Percentiles rank a stretch among this genome's conserved stretches.
These are phyloP conservation scores for Diplodus sargus DNA, from an alignment of 2,797 vertebrate genomes.

Conservation along the genomic window DNA sequence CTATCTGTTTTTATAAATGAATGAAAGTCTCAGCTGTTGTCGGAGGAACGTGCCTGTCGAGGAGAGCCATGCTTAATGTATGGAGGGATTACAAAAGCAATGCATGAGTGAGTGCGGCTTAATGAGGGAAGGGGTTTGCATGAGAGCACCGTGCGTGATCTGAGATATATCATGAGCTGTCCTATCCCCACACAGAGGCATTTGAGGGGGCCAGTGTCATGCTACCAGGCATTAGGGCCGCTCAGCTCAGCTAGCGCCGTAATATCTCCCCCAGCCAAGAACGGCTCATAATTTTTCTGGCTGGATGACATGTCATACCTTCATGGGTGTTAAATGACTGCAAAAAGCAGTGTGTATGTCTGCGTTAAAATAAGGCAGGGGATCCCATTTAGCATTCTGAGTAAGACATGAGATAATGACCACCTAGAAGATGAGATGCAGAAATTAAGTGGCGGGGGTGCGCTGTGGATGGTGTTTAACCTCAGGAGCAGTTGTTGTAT, in stretches of 20 bases:
- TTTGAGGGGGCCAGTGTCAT: constrained; percentile 58
- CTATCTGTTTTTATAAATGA: constrained; percentile 47
- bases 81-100: constrained; percentile 57
- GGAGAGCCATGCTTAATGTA: constrained; percentile 52
- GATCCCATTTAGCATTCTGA: constrained; percentile 61
- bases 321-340: constrained; percentile 65
- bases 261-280: constrained; percentile 48
- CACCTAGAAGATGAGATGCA: constrained; percentile 44
- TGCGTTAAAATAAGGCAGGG: constrained; percentile 64
- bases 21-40: constrained; percentile 43
- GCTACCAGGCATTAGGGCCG: constrained; percentile 62
- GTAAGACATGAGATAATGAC: constrained; percentile 59
- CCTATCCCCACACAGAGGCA: constrained; percentile 46
- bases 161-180: constrained; percentile 64
- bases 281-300: constrained; percentile 48
- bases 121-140: constrained; percentile 64
- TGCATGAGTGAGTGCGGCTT: constrained; percentile 57
- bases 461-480: constrained; percentile 31
- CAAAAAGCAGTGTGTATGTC: constrained; percentile 39
- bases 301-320: constrained; percentile 59
- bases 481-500: constrained; percentile 59
- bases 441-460: constrained; percentile 20
- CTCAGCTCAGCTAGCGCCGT: constrained; percentile 43
- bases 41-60: constrained; percentile 18
- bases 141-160: constrained; percentile 67